phyloP scores from a whole-genome alignment of 1,140 invertebrate species.

The Bombus balteatus region DNA sequence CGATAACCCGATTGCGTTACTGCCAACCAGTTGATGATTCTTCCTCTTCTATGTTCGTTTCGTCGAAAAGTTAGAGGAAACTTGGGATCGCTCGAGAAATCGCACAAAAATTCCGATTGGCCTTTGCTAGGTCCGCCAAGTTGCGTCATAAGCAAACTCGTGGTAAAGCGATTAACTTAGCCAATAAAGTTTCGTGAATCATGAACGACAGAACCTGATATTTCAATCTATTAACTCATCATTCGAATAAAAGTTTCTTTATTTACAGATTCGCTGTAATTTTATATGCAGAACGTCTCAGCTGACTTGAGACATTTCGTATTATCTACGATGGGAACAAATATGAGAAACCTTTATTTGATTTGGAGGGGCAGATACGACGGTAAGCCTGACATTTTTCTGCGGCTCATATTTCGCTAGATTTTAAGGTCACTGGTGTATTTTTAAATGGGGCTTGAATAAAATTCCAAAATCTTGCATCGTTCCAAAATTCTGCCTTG shows the following conservation, averaged over 20 bases:
- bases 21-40: constrained; percentile 9
- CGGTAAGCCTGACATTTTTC: no score
- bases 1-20: constrained; percentile 35
- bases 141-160: not conserved
- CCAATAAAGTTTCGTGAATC: not conserved
- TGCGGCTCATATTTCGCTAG: no score
- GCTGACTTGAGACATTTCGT: no score
- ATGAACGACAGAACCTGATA: not conserved
- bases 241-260: no score
- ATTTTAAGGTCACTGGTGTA: no score
- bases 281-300: no score
- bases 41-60: not conserved
- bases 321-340: no score
- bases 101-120: not conserved
- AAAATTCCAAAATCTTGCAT: not conserved
- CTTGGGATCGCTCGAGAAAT: not conserved
- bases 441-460: no score
- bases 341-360: no score
- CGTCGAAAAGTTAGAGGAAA: not conserved
- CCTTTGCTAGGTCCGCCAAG: not conserved
- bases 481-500: not conserved
- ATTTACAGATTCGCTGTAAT: no score
- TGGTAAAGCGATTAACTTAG: not conserved
- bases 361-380: no score
- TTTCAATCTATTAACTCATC: no score